Conservation (phyloP, 1,140 invertebrate species). For the Dendroctonus valens region DNA sequence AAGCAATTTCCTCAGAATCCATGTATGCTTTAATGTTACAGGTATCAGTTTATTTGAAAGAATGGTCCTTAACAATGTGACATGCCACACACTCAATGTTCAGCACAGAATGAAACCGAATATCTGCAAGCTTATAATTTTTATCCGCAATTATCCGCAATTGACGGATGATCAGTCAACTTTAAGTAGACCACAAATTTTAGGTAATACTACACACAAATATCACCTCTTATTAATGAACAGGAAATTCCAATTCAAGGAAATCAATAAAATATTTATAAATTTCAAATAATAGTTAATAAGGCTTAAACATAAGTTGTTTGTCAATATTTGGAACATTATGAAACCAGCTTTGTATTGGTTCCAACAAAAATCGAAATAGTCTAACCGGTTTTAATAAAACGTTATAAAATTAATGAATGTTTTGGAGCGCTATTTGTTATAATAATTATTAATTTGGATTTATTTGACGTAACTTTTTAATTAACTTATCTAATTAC, state of each 20-base stretch:
- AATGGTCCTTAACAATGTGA: constrained; percentile 61
- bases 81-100: constrained; percentile 54
- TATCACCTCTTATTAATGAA: not conserved
- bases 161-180: constrained; percentile 59
- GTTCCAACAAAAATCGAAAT: too few species aligned
- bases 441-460: too few species aligned
- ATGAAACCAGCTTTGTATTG: too few species aligned
- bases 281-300: too few species aligned
- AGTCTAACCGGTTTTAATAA: too few species aligned
- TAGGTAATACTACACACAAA: constrained; percentile 42
- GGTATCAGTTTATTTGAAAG: constrained; percentile 76
- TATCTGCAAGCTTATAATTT: constrained; percentile 60
- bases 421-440: too few species aligned
- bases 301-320: too few species aligned
- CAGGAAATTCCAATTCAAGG: not conserved
- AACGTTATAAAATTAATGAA: too few species aligned
- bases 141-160: too few species aligned
- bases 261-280: not conserved
- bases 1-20: not conserved
- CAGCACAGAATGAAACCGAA: constrained; percentile 70
- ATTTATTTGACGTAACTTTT: too few species aligned
- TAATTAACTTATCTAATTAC: too few species aligned
- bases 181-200: constrained; percentile 52
- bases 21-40: constrained; percentile 42
- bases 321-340: too few species aligned